These are phyloP conservation scores for Andrena fulva DNA, from an alignment of 2,888 invertebrate species.

Conservation along the genomic window DNA sequence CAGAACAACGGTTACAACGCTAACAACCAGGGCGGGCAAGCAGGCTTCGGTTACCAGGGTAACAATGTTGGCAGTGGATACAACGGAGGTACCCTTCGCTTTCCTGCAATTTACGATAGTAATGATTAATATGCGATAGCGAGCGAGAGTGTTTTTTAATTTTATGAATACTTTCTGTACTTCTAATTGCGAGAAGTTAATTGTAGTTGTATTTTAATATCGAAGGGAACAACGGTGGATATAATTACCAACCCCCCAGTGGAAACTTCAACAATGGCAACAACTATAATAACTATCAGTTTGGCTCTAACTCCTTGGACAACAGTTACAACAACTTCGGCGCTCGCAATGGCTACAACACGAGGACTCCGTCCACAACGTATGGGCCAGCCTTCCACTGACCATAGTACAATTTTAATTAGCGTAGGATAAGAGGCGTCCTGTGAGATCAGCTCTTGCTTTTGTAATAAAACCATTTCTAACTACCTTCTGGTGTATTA, in stretches of 20 bases:
- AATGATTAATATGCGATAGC: no score
- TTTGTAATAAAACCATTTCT: slow-evolving; percentile 57
- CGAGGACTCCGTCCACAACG: slow-evolving; percentile 73
- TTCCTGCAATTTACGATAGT: not conserved
- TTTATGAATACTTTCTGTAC: no score
- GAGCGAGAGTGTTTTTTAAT: no score
- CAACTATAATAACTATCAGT: slow-evolving; percentile 75
- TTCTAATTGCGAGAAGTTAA: not conserved
- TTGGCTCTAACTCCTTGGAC: slow-evolving; percentile 77
- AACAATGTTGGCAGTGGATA: slow-evolving; percentile 68
- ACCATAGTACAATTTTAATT: slow-evolving; percentile 37
- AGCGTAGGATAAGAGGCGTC: slow-evolving; percentile 36
- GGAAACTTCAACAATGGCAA: slow-evolving; percentile 71
- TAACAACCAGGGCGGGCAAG: slow-evolving; percentile 52
- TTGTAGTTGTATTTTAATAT: not conserved
- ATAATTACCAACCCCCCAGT: slow-evolving; percentile 72
- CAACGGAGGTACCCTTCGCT: slow-evolving; percentile 58
- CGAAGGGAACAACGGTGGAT: slow-evolving; percentile 74
- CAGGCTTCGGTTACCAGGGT: slow-evolving; percentile 66
- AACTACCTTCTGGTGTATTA: not conserved
- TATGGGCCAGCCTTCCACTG: slow-evolving; percentile 82
- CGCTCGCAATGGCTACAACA: slow-evolving; percentile 74
- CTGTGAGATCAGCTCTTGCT: slow-evolving; percentile 51
- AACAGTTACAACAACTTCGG: slow-evolving; percentile 74
- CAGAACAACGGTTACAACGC: slow-evolving; percentile 81